Percentiles rank a stretch among this genome's conserved stretches.
Evolutionary conservation across 2,113 vertebrate genomes (phyloP).

Genomic region (Alethe castanea): DNA sequence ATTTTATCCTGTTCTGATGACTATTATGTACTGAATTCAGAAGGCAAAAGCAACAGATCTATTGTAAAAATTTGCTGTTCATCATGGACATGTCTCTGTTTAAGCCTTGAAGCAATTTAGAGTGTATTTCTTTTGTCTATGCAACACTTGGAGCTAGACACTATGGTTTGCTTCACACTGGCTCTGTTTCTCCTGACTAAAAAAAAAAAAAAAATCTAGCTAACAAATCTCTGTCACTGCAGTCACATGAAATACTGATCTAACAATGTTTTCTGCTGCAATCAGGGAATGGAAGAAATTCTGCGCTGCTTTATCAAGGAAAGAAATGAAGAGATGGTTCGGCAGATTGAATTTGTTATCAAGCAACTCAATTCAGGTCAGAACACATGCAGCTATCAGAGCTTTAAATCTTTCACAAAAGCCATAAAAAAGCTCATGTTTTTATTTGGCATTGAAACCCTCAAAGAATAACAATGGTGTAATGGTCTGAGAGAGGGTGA

Average conservation of each 20-base stretch:
- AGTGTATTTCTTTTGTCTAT: neutral
- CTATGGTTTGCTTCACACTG: neutral
- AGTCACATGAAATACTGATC: neutral
- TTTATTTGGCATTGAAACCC: neutral
- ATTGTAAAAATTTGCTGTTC: neutral
- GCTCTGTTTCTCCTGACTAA: neutral
- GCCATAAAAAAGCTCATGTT: neutral
- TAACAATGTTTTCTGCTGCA: neutral
- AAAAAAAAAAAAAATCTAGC: neutral
- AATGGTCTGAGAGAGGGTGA: neutral
- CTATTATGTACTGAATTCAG: neutral
- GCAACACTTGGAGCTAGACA: neutral
- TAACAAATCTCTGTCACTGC: neutral
- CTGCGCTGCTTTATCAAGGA: constrained; percentile 89
- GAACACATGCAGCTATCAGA: neutral
- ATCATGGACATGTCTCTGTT: neutral
- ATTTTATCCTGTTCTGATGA: neutral
- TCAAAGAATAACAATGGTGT: neutral
- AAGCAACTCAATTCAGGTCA: constrained; percentile 91
- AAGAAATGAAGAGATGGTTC: constrained; percentile 84
- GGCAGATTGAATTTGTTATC: constrained; percentile 93
- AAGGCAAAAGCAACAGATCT: neutral
- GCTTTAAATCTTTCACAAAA: neutral
- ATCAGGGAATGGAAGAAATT: constrained; percentile 93
- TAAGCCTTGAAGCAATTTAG: neutral